Conservation (phyloP, 2,888 invertebrate genomes). For the Vanessa cardui region DNA sequence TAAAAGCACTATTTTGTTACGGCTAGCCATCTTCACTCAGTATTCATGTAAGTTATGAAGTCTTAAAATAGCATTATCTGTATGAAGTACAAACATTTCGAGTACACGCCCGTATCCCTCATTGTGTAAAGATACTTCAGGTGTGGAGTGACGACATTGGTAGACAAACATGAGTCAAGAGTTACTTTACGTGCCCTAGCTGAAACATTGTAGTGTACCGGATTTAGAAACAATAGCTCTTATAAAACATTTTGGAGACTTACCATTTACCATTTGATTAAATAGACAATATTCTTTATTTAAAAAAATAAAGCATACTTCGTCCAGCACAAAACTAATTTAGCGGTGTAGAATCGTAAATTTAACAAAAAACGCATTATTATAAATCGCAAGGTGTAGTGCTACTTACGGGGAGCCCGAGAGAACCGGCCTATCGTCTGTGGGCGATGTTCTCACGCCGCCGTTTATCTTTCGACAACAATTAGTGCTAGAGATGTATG, state of each 20-base stretch:
- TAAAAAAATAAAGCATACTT: too few species aligned
- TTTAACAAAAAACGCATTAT: too few species aligned
- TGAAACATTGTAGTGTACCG: conserved; percentile 16
- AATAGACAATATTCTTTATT: too few species aligned
- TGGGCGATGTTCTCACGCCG: conserved; percentile 66
- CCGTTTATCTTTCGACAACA: conserved; percentile 57
- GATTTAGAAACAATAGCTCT: conserved; percentile 9
- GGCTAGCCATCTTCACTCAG: background rate
- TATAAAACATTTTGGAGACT: background rate
- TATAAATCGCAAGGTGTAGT: background rate
- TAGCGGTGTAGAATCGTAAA: background rate
- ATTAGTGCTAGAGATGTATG: conserved; percentile 49
- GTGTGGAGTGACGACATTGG: conserved; percentile 37
- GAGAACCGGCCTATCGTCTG: conserved; percentile 39
- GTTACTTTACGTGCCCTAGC: conserved; percentile 28
- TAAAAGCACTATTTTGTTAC: background rate
- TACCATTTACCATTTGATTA: background rate
- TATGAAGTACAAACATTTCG: conserved; percentile 24
- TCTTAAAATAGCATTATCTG: conserved; percentile 22
- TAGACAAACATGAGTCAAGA: conserved; percentile 35
- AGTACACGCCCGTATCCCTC: conserved; percentile 24
- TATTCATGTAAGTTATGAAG: background rate
- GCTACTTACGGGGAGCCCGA: conserved; percentile 18
- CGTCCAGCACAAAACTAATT: background rate
- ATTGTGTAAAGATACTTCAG: conserved; percentile 33